Evolutionary conservation across 2,888 invertebrate genomes (phyloP), one percentile per base, ranked within the genome.

Genomic region (Dasysyrphus albostriatus): DNA sequence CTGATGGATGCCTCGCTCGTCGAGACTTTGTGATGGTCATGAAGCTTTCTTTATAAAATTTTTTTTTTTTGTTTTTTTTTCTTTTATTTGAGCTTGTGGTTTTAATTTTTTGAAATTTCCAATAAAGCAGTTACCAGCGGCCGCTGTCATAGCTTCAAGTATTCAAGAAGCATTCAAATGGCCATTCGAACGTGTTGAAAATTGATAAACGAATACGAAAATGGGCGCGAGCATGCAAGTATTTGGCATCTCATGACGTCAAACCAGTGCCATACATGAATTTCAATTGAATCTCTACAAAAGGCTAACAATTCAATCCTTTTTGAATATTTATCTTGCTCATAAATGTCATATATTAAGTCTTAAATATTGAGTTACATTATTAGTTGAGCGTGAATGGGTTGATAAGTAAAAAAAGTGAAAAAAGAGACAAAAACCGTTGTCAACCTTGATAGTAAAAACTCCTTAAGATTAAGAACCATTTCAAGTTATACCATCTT

Each of bases 181-280:
- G 58, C 24, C 74, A 76, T 69, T 63, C 24, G 63, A 74, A 87
- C 85, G 85, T 87, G 85, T 69, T 67, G 51, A 70, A 87, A 81
- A 82, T 87, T 1, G 2, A 9, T 74, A 87, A 87, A 14, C 39
- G 44, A 24, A 49, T 79, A 34, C 56, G 4, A 39, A 69, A 69
- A 51, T 51, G 69, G 37, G 69, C 69, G 69, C 42, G 24, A 10
- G 29, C 82, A 85, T 81, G 70, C 42, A 70, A 73, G 74, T 37
- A 85, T 85, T 85, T 58, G 56, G 54, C 73, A 47, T n/a, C 34
- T 49, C 42, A 74, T 87, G 85, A 87, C 85, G 85, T 87, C 85
- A 85, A 85, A 77, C 56, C 51, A 4, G 19, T 7, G 49, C 16
- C 34, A 51, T 16, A 3, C 6, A 29, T 65, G 82, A 82, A 87